Conservation (phyloP, 2,888 invertebrate species). For the Pocota personata region DNA sequence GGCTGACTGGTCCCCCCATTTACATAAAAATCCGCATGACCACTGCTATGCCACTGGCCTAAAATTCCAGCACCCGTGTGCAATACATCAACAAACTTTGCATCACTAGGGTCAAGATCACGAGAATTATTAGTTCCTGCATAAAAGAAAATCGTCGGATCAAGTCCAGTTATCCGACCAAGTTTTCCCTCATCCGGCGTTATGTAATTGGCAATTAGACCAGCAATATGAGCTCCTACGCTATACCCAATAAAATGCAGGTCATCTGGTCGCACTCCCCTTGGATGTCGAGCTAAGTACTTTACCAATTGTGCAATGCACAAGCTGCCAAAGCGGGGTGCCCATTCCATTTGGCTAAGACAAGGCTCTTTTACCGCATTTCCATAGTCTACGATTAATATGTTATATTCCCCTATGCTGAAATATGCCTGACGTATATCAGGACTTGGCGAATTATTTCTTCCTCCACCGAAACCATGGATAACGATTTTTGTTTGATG, state of each 20-base stretch:
- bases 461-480: conserved; percentile 95
- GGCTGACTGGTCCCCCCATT: conserved; percentile 94
- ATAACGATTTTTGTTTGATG: conserved; percentile 94
- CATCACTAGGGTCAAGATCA: conserved; percentile 91
- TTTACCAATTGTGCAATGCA: conserved; percentile 92
- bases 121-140: conserved; percentile 91
- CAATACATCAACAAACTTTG: conserved; percentile 91
- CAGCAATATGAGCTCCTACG: conserved; percentile 93
- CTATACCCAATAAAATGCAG: conserved; percentile 93
- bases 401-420: conserved; percentile 90
- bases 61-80: conserved; percentile 94
- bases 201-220: conserved; percentile 91
- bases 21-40: conserved; percentile 94
- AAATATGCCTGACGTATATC: conserved; percentile 93
- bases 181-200: conserved; percentile 87
- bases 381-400: conserved; percentile 94
- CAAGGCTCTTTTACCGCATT: conserved; percentile 92
- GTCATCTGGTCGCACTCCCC: conserved; percentile 89
- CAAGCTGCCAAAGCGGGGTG: conserved; percentile 86
- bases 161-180: conserved; percentile 93
- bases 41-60: conserved; percentile 95
- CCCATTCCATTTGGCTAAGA: conserved; percentile 89
- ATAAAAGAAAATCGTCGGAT: conserved; percentile 94
- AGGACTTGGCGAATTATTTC: conserved; percentile 91
- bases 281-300: conserved; percentile 90